Evolutionary conservation across 2,113 vertebrate genomes (phyloP).

Genomic region (Pygoscelis antarcticus): DNA sequence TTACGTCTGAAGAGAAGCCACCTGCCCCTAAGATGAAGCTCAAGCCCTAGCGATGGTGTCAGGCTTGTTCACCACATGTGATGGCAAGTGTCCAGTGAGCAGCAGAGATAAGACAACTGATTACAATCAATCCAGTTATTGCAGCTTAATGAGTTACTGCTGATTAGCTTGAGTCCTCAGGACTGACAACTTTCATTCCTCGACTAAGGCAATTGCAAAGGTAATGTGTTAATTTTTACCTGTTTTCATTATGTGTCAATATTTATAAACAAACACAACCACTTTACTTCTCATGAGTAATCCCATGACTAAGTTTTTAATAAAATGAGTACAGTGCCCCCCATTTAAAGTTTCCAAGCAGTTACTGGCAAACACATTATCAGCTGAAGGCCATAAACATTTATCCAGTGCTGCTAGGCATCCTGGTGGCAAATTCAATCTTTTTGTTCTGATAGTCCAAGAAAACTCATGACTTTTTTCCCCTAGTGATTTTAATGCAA

Average conservation of each 20-base stretch:
- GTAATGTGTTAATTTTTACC: not conserved
- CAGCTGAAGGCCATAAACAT: not conserved
- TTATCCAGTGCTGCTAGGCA: not conserved
- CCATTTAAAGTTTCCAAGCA: not conserved
- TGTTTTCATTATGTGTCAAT: not conserved
- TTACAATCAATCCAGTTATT: not conserved
- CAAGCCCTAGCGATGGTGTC: not conserved
- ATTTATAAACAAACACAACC: not conserved
- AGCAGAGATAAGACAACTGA: not conserved
- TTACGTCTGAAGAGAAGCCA: not conserved
- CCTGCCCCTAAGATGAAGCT: not conserved
- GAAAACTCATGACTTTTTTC: not conserved
- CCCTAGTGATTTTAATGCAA: not conserved
- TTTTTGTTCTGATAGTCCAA: not conserved
- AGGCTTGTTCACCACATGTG: not conserved
- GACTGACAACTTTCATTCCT: not conserved
- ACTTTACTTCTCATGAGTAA: not conserved
- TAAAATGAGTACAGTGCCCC: not conserved
- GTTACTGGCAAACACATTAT: not conserved
- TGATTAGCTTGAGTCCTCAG: not conserved
- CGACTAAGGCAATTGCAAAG: not conserved
- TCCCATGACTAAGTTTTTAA: not conserved
- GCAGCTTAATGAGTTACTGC: not conserved
- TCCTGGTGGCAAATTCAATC: not conserved
- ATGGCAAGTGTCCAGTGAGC: not conserved